phyloP scores from a whole-genome alignment of 2,888 invertebrate genomes.

The Plagiodera versicolora region DNA sequence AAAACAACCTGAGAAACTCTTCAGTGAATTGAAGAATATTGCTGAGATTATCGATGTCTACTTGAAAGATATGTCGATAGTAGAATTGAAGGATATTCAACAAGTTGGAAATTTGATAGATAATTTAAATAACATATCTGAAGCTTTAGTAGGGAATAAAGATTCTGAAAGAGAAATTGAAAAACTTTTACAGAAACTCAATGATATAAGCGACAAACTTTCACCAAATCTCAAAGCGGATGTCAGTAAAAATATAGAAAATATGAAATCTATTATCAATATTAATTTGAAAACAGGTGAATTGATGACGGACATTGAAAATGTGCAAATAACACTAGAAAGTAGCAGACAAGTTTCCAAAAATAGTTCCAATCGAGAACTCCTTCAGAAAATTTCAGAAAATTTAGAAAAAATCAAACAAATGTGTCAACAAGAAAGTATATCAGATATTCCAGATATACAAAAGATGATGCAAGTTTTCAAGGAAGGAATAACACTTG shows the following conservation, averaged over 20 bases:
- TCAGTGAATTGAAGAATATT: background rate
- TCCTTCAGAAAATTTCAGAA: background rate
- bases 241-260: background rate
- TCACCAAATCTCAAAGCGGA: background rate
- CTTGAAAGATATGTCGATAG: background rate
- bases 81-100: background rate
- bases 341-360: background rate
- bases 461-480: background rate
- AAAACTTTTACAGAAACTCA: background rate
- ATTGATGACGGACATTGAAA: background rate
- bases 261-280: background rate
- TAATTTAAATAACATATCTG: background rate
- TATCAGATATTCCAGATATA: background rate
- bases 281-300: background rate
- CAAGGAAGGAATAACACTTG: background rate
- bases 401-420: background rate
- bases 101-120: background rate
- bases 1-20: background rate
- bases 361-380: background rate
- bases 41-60: background rate
- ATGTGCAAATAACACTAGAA: background rate
- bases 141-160: background rate
- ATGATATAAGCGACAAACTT: background rate
- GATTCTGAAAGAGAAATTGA: background rate
- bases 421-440: background rate